Evolutionary conservation across 1,140 invertebrate genomes (phyloP).

Genomic region (Bradynema listronoti): DNA sequence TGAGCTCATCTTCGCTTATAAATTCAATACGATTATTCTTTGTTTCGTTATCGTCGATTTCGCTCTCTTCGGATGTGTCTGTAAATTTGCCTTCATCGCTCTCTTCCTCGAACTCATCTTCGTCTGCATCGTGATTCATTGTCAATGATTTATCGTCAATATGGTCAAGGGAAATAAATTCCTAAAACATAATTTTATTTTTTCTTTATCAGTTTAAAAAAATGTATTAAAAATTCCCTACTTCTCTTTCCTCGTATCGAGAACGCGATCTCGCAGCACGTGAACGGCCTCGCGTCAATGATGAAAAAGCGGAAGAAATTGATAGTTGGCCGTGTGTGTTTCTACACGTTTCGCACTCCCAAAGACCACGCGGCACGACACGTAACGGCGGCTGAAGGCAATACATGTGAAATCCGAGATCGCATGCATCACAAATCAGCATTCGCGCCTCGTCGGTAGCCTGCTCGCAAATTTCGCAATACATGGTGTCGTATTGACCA

Average conservation of each 20-base stretch:
- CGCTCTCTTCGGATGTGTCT: neutral
- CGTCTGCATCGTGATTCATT: too few relatives aligned
- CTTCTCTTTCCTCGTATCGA: neutral
- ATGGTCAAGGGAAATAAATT: neutral
- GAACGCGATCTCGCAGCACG: neutral
- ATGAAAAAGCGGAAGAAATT: neutral
- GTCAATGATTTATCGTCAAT: conserved; percentile 1
- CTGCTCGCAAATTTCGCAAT: conserved; percentile 9
- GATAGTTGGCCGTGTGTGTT: neutral
- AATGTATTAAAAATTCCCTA: neutral
- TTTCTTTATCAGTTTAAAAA: neutral
- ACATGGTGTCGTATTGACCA: conserved; percentile 3
- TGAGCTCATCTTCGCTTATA: neutral
- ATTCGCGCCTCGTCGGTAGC: conserved; percentile 5
- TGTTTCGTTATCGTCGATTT: neutral
- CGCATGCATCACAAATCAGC: conserved; percentile 9
- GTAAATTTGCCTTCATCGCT: neutral
- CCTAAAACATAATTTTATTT: neutral
- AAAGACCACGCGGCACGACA: neutral
- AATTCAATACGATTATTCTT: neutral
- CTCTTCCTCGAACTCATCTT: too few relatives aligned
- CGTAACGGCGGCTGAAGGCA: conserved; percentile 10
- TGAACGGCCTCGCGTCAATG: neutral
- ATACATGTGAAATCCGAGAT: conserved; percentile 17
- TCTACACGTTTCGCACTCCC: conserved; percentile 10